Conservation (phyloP, 37 sponge, comb jelly and placozoan genomes). For the Ianthella basta region DNA sequence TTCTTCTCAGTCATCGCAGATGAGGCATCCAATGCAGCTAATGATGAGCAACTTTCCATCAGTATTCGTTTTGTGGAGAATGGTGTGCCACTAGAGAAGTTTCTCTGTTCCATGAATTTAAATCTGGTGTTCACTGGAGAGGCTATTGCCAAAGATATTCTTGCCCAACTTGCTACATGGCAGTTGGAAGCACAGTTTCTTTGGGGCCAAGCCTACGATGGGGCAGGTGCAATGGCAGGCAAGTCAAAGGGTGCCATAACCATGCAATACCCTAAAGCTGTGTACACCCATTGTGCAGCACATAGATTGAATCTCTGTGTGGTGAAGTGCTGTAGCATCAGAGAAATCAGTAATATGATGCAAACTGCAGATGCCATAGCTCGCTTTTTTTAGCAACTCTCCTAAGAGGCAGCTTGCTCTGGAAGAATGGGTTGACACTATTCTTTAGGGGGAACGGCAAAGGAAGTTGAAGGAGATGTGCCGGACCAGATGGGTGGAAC, state of each 20-base stretch:
- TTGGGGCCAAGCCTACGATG: conserved; percentile 47
- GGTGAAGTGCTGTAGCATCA: conserved; percentile 46
- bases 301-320: conserved; percentile 52
- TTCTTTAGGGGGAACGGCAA: conserved; percentile 6
- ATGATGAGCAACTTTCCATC: conserved; percentile 58
- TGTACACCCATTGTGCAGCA: conserved; percentile 10
- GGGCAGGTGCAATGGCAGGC: conserved; percentile 56
- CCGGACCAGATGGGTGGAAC: conserved; percentile 48
- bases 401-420: conserved; percentile 13
- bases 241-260: conserved; percentile 42
- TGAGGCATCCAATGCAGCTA: conserved; percentile 70
- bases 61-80: conserved; percentile 28
- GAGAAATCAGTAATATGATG: conserved; percentile 46
- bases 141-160: conserved; percentile 34
- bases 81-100: conserved; percentile 36
- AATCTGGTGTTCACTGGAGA: conserved; percentile 35
- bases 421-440: conserved; percentile 26
- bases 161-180: conserved; percentile 22
- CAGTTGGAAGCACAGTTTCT: conserved; percentile 13
- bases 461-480: conserved; percentile 33
- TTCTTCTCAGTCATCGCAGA: conserved; percentile 73
- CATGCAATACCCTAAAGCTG: conserved; percentile 16
- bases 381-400: conserved; percentile 8
- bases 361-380: too few relatives aligned
- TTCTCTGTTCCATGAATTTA: conserved; percentile 36